phyloP scores from a whole-genome alignment of 2,797 vertebrate genomes.

The Phrynocephalus vlangalii region DNA sequence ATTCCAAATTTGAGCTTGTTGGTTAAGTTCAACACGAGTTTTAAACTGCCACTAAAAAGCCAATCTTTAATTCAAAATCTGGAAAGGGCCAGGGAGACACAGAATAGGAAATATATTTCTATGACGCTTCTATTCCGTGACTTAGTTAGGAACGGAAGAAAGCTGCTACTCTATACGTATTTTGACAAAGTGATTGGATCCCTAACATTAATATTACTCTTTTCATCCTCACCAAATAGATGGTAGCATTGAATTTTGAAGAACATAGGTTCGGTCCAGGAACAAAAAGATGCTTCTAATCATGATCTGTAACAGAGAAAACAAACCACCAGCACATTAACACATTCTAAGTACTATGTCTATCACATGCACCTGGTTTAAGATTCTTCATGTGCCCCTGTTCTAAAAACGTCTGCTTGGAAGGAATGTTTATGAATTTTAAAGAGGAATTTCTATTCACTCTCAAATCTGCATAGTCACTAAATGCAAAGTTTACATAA shows the following conservation, averaged over 20 bases:
- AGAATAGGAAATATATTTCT: background rate
- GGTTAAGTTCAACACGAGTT: constrained; percentile 13
- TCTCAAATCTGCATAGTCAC: background rate
- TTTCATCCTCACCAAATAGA: constrained; percentile 94
- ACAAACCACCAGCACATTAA: constrained; percentile 35
- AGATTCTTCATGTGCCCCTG: background rate
- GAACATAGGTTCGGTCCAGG: constrained; percentile 98
- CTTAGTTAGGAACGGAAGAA: background rate
- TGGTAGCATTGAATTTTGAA: constrained; percentile 99
- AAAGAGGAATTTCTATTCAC: background rate
- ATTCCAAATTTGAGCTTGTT: background rate
- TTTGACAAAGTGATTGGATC: constrained; percentile 28
- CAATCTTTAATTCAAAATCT: background rate
- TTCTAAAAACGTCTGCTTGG: background rate
- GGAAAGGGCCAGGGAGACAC: background rate
- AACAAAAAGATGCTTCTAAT: constrained; percentile 99
- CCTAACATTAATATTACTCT: constrained; percentile 40
- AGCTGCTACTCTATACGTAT: background rate
- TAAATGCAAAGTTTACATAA: background rate
- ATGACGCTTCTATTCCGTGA: background rate
- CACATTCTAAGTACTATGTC: background rate
- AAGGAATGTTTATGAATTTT: background rate
- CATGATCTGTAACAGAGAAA: constrained; percentile 81
- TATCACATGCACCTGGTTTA: background rate
- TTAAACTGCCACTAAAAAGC: background rate